Percentiles rank a stretch among this genome's conserved stretches.
Evolutionary conservation across 2,888 invertebrate species (phyloP).

Genomic region (Lapara coniferarum): DNA sequence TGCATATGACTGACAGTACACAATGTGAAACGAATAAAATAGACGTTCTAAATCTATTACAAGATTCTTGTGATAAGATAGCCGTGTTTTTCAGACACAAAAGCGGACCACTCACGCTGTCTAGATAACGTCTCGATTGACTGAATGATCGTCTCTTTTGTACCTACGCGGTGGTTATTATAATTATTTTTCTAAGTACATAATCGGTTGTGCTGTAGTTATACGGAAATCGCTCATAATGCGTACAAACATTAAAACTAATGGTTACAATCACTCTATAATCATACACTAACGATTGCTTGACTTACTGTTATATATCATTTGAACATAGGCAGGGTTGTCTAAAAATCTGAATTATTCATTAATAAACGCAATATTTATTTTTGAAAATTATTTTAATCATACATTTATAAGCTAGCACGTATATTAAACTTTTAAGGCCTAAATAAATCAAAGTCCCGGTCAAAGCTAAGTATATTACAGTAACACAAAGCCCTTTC

Average conservation of each 20-base stretch:
- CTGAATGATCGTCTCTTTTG: slow-evolving; percentile 8
- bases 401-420: too few relatives aligned
- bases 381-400: too few relatives aligned
- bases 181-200: slow-evolving; percentile 16
- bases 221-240: slow-evolving; percentile 18
- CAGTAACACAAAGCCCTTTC: not conserved
- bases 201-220: not conserved
- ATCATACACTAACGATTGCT: slow-evolving; percentile 4
- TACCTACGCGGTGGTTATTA: not conserved
- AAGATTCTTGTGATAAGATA: slow-evolving; percentile 14
- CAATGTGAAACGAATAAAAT: slow-evolving; percentile 9
- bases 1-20: slow-evolving; percentile 35
- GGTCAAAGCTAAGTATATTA: not conserved
- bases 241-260: slow-evolving; percentile 5
- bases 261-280: slow-evolving; percentile 1
- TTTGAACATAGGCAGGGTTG: not conserved
- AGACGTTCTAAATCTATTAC: slow-evolving; percentile 17
- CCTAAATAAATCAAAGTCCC: too few relatives aligned
- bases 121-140: slow-evolving; percentile 22
- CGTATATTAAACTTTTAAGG: too few relatives aligned
- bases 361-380: not conserved
- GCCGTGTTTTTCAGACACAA: slow-evolving; percentile 11
- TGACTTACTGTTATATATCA: not conserved
- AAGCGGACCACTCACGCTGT: slow-evolving; percentile 11
- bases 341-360: not conserved